Conservation (phyloP, 2,113 vertebrate genomes). For the Empidonax traillii region DNA sequence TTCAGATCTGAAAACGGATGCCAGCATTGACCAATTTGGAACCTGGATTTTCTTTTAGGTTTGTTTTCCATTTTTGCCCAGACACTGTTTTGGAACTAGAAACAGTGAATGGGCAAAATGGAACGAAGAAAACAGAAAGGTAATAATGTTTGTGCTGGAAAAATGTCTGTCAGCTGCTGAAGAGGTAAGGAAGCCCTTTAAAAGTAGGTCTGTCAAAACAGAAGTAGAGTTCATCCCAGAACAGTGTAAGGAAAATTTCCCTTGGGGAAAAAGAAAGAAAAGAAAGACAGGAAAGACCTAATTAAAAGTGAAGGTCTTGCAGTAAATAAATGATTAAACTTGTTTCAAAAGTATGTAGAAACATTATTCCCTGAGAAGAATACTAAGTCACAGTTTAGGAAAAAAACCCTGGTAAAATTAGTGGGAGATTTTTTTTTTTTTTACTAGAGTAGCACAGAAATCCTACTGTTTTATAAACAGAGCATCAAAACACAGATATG, state of each 20-base stretch:
- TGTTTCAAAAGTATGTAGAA: conserved; percentile 7
- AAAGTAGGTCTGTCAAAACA: conserved; percentile 19
- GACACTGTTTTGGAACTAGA: background rate
- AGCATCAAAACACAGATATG: background rate
- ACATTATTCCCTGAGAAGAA: conserved; percentile 22
- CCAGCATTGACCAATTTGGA: background rate
- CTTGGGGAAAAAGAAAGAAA: background rate
- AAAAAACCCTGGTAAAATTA: background rate
- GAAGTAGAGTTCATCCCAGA: background rate
- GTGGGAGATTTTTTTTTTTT: background rate
- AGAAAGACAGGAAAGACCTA: conserved; percentile 20
- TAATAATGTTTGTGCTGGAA: background rate
- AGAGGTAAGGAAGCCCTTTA: background rate
- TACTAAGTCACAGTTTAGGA: background rate
- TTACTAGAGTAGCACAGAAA: background rate
- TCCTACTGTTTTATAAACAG: background rate
- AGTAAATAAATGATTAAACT: conserved; percentile 61
- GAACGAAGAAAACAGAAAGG: background rate
- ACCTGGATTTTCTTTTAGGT: background rate
- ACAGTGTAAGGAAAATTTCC: background rate
- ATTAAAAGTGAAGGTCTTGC: conserved; percentile 48
- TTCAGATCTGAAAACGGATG: background rate
- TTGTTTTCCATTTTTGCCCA: background rate
- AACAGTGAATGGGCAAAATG: background rate
- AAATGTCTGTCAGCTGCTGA: background rate